Conservation (phyloP, 2,113 vertebrate species). For the Phyllostomus discolor region DNA sequence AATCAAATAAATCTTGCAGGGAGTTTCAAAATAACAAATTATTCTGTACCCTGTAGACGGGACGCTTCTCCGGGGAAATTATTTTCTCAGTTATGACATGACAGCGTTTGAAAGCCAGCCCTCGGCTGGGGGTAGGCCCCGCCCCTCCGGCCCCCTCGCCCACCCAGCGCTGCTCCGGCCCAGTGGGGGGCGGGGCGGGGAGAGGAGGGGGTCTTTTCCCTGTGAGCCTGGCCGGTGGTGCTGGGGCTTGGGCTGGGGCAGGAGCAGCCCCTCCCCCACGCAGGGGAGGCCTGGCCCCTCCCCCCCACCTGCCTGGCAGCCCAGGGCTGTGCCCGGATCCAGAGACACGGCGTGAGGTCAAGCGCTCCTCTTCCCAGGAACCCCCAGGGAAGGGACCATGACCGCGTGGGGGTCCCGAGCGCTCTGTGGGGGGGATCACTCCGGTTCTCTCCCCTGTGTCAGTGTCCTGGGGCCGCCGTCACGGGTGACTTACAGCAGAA, state of each 20-base stretch:
- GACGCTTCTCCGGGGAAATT: background rate
- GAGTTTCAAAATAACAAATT: slow-evolving; percentile 50
- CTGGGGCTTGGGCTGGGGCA: background rate
- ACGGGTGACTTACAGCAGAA: background rate
- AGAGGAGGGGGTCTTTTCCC: fast-evolving
- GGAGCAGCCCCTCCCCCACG: background rate
- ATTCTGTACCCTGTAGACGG: background rate
- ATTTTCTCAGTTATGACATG: background rate
- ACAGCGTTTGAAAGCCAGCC: background rate
- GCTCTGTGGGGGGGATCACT: fast-evolving
- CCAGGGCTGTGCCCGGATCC: background rate
- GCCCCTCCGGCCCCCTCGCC: background rate
- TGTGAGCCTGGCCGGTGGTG: background rate
- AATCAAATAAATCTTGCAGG: slow-evolving; percentile 25
- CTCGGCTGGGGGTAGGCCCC: fast-evolving
- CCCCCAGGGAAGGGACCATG: fast-evolving
- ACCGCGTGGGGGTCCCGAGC: fast-evolving
- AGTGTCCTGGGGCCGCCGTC: fast-evolving
- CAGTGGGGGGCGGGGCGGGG: fast-evolving
- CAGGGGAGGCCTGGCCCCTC: background rate
- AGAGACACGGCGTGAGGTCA: background rate
- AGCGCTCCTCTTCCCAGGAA: fast-evolving
- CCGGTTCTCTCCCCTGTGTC: fast-evolving
- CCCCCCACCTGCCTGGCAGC: fast-evolving
- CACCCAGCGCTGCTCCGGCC: fast-evolving